Percentiles rank a stretch among this genome's conserved stretches.
Evolutionary conservation across 1,140 invertebrate species (phyloP).

Genomic region (Pseudoatta argentina): DNA sequence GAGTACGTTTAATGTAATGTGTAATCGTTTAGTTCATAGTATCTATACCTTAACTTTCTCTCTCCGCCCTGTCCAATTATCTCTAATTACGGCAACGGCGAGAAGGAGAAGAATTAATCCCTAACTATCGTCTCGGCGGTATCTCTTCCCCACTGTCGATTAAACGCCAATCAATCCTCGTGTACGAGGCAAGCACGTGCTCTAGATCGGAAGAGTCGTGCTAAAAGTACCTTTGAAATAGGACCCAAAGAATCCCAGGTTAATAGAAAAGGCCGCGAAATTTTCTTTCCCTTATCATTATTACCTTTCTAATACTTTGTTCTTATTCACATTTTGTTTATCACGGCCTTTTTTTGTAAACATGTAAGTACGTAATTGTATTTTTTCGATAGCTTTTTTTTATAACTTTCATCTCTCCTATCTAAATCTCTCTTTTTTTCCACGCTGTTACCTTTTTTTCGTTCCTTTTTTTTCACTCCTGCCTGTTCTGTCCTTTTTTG

Average conservation of each 20-base stretch:
- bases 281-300: background rate
- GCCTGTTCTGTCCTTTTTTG: constrained; percentile 72
- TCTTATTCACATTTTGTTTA: constrained; percentile 33
- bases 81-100: constrained; percentile 60
- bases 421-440: background rate
- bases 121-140: constrained; percentile 56
- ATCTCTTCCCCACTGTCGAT: constrained; percentile 57
- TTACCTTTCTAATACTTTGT: constrained; percentile 2
- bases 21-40: constrained; percentile 83
- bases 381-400: constrained; percentile 36
- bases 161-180: constrained; percentile 63
- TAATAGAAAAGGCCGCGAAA: constrained; percentile 66
- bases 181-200: constrained; percentile 55
- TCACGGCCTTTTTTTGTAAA: constrained; percentile 41
- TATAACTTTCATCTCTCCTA: background rate
- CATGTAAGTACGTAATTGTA: constrained; percentile 55
- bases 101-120: constrained; percentile 70
- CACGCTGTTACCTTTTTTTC: constrained; percentile 25
- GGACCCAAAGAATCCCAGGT: constrained; percentile 75
- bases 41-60: constrained; percentile 69
- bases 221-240: constrained; percentile 76
- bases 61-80: constrained; percentile 44
- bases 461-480: background rate
- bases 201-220: constrained; percentile 65
- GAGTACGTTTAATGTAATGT: constrained; percentile 79